A percentile compares a stretch with the other conserved stretches of the same genome.
phyloP scores from a whole-genome alignment of 2,797 vertebrate genomes.

The Sebastes cheni region DNA sequence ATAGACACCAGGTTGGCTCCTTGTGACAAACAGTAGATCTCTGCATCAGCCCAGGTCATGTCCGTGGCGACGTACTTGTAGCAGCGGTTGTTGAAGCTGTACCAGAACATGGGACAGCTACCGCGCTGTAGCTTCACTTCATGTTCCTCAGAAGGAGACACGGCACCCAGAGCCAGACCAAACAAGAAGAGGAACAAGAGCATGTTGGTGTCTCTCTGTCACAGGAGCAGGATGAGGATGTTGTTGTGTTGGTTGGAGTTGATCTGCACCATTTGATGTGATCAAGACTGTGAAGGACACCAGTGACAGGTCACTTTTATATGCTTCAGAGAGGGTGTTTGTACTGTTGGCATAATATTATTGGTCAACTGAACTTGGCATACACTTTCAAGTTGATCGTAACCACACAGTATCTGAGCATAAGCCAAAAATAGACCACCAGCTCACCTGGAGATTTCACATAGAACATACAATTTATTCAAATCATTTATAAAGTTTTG shows the following conservation, averaged over 20 bases:
- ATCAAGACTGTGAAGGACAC: not conserved
- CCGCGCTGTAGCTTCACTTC: not conserved
- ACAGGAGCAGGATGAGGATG: too few species aligned
- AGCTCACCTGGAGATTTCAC: slow-evolving; percentile 47
- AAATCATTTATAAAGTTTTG: not conserved
- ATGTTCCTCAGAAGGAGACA: not conserved
- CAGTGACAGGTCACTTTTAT: not conserved
- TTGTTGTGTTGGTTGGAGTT: not conserved
- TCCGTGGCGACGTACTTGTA: not conserved
- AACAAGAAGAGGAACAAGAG: not conserved
- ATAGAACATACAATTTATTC: slow-evolving; percentile 79
- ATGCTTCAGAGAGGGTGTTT: not conserved
- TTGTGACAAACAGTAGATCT: slow-evolving; percentile 21
- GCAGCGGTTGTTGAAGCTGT: not conserved
- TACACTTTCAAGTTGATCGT: not conserved
- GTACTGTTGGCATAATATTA: not conserved
- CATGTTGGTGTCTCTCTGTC: not conserved
- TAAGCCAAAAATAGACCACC: not conserved
- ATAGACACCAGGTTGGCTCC: slow-evolving; percentile 48
- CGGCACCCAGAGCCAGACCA: not conserved
- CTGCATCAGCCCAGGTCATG: slow-evolving; percentile 39
- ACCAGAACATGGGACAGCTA: not conserved
- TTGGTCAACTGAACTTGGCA: not conserved
- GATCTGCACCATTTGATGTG: not conserved
- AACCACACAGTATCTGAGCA: not conserved